These are phyloP conservation scores for Urocitellus parryii DNA, from an alignment of 2,113 vertebrate genomes.

Conservation along the genomic window DNA sequence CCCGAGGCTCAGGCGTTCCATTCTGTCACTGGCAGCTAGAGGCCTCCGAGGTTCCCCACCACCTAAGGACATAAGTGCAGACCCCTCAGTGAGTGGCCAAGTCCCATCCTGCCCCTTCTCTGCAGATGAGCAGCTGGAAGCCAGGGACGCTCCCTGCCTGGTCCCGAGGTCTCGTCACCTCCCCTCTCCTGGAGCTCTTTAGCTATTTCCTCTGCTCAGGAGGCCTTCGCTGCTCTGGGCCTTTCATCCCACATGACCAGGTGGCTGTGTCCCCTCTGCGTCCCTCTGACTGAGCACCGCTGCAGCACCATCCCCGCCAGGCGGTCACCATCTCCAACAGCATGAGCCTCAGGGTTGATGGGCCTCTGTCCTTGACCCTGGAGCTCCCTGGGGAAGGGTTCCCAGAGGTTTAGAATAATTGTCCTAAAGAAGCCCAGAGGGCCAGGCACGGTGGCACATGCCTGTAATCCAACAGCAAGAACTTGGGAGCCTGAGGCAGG, in stretches of 20 bases:
- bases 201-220: not conserved
- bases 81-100: too few species aligned
- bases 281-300: too few species aligned
- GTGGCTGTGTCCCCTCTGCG: too few species aligned
- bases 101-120: not conserved
- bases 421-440: too few species aligned
- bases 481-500: too few species aligned
- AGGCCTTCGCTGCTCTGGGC: not conserved
- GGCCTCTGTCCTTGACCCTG: not conserved
- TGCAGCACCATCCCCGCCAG: not conserved
- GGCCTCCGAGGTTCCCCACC: not conserved
- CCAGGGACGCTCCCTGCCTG: too few species aligned
- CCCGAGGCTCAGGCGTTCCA: not conserved
- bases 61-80: rapidly evolving
- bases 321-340: not conserved
- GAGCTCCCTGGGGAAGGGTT: not conserved
- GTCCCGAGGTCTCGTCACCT: not conserved
- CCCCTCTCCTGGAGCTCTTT: too few species aligned
- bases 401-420: not conserved
- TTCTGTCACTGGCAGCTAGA: not conserved
- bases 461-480: too few species aligned
- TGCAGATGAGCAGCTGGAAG: not conserved
- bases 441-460: too few species aligned
- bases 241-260: too few species aligned
- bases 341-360: not conserved